A percentile compares a stretch with the other conserved stretches of the same genome.
phyloP scores from a whole-genome alignment of 1,140 invertebrate species.

The Copidosoma floridanum region DNA sequence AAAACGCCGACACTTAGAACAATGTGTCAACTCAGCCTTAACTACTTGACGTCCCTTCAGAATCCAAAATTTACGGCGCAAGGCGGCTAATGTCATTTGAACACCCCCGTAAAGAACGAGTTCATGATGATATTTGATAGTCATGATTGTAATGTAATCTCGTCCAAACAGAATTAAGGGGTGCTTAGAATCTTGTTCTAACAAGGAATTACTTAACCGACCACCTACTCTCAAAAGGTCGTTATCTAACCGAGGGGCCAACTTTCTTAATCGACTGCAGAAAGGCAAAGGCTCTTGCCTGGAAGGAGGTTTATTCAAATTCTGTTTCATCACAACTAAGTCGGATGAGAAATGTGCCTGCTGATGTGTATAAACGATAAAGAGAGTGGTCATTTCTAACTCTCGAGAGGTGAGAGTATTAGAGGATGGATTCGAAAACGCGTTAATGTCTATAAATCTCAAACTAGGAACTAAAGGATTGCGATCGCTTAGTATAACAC shows the following conservation, averaged over 20 bases:
- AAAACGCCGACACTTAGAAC: too few relatives aligned
- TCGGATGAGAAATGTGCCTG: not conserved
- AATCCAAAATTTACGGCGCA: too few relatives aligned
- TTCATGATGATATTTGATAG: too few relatives aligned
- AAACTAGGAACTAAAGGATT: too few relatives aligned
- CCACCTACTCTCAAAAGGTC: slow-evolving; percentile 4
- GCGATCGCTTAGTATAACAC: too few relatives aligned
- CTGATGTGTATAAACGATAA: not conserved
- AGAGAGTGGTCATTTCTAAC: not conserved
- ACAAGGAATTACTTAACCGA: not conserved
- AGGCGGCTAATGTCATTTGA: too few relatives aligned
- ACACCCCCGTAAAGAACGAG: too few relatives aligned
- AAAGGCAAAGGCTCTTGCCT: not conserved
- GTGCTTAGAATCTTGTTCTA: not conserved
- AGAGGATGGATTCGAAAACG: too few relatives aligned
- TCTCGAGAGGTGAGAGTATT: not conserved
- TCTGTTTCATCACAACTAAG: too few relatives aligned
- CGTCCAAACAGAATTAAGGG: slow-evolving; percentile 14
- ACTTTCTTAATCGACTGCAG: not conserved
- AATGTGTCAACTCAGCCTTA: too few relatives aligned
- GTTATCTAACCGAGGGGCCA: not conserved
- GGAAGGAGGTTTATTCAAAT: not conserved
- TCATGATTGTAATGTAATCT: not conserved
- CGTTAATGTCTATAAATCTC: too few relatives aligned
- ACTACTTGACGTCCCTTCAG: too few relatives aligned